Evolutionary conservation across 2,797 vertebrate genomes (phyloP).

Genomic region (Hydrolagus colliei): DNA sequence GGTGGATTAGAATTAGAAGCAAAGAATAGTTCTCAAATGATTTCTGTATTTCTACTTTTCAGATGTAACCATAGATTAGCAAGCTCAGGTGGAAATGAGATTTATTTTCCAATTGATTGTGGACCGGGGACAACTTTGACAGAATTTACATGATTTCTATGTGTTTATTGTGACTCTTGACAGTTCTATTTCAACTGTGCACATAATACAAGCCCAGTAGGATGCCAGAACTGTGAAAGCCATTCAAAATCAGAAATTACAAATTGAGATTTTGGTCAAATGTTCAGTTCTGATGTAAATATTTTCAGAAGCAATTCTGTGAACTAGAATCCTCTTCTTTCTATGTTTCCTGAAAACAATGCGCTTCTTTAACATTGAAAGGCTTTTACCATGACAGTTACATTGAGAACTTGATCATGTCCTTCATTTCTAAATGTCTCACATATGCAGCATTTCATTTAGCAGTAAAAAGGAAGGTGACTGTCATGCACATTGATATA

Average conservation of each 20-base stretch:
- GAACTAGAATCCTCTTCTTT: neutral
- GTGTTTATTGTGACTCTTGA: neutral
- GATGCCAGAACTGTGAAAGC: neutral
- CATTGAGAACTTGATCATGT: constrained; percentile 20
- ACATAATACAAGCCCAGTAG: neutral
- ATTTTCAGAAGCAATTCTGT: constrained; percentile 2
- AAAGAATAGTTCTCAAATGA: no score
- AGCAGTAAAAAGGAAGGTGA: constrained; percentile 25
- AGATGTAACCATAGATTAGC: neutral
- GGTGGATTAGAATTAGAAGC: no score
- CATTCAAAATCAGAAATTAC: neutral
- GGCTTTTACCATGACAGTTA: constrained; percentile 24
- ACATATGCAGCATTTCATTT: constrained; percentile 32
- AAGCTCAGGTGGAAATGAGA: neutral
- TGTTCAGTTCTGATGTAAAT: neutral
- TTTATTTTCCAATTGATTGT: neutral
- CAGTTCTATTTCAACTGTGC: constrained; percentile 3
- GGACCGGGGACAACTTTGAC: neutral
- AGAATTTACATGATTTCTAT: neutral
- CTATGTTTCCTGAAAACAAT: constrained; percentile 4
- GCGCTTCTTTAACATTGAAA: constrained; percentile 24
- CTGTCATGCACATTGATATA: constrained; percentile 5
- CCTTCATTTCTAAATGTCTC: constrained; percentile 27
- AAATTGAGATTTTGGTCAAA: neutral
- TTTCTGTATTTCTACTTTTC: neutral